A percentile compares a stretch with the other conserved stretches of the same genome.
These are phyloP conservation scores for Thunnus thynnus DNA, from an alignment of 2,113 vertebrate genomes.

Conservation along the genomic window DNA sequence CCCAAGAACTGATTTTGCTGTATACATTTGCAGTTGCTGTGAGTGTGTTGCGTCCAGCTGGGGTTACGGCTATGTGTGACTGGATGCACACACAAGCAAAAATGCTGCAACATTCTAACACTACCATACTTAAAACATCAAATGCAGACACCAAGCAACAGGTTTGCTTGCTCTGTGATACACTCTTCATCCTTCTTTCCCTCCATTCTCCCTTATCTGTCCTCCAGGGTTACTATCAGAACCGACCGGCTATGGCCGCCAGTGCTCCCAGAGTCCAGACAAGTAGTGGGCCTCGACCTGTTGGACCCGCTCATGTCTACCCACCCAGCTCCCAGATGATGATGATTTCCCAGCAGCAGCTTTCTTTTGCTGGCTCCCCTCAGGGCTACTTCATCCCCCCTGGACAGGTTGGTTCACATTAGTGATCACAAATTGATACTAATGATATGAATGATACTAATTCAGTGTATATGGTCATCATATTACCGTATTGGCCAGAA, in stretches of 20 bases:
- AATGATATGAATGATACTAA: not conserved
- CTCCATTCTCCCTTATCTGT: slow-evolving; percentile 28
- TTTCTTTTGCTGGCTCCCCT: slow-evolving; percentile 92
- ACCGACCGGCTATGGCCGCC: slow-evolving; percentile 91
- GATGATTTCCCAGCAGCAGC: slow-evolving; percentile 96
- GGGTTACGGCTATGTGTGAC: slow-evolving; percentile 7
- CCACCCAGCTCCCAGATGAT: slow-evolving; percentile 93
- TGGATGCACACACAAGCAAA: not conserved
- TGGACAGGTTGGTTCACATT: slow-evolving; percentile 88
- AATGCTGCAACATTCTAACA: slow-evolving; percentile 9
- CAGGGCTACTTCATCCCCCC: slow-evolving; percentile 93
- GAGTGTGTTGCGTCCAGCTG: slow-evolving; percentile 41
- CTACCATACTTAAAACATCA: not conserved
- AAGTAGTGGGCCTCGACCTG: slow-evolving; percentile 90
- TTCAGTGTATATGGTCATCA: not conserved
- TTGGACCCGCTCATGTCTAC: slow-evolving; percentile 94
- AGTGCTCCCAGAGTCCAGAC: slow-evolving; percentile 92
- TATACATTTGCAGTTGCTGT: slow-evolving; percentile 34
- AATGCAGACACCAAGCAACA: slow-evolving; percentile 11
- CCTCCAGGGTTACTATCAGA: slow-evolving; percentile 92
- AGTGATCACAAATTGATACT: not conserved
- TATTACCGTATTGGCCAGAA: not conserved
- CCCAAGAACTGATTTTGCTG: slow-evolving; percentile 26
- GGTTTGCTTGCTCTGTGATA: not conserved
- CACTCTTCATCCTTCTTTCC: slow-evolving; percentile 22